A percentile compares a stretch with the other conserved stretches of the same genome.
Conservation (phyloP, 2,888 invertebrate species). For the Acleris emargana region DNA sequence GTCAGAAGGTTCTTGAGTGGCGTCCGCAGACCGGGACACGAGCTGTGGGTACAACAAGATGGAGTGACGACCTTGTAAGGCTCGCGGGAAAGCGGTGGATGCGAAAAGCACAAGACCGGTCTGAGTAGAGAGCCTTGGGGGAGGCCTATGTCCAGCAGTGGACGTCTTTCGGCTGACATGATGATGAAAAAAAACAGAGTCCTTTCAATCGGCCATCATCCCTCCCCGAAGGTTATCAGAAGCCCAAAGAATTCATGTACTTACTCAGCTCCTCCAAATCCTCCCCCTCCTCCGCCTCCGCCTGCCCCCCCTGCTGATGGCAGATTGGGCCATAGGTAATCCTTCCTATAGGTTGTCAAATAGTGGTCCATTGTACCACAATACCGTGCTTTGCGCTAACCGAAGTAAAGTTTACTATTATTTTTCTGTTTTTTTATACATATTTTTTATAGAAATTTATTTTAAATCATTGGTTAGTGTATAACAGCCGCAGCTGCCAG, state of each 20-base stretch:
- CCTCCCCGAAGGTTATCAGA: too few species aligned
- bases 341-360: constrained; percentile 85
- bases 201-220: too few species aligned
- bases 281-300: constrained; percentile 40
- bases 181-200: too few species aligned
- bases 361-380: constrained; percentile 79
- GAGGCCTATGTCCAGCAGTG: too few species aligned
- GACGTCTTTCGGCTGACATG: too few species aligned
- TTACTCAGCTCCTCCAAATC: constrained; percentile 49
- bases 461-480: constrained; percentile 10
- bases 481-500: constrained; percentile 12
- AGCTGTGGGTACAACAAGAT: too few species aligned
- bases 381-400: not conserved
- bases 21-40: too few species aligned
- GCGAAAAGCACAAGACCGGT: too few species aligned
- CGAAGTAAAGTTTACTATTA: constrained; percentile 3
- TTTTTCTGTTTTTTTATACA: constrained; percentile 41
- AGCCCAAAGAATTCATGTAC: constrained; percentile 41
- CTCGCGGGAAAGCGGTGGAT: too few species aligned
- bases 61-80: too few species aligned
- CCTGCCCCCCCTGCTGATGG: constrained; percentile 51
- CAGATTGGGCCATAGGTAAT: constrained; percentile 85
- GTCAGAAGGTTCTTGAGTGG: too few species aligned
- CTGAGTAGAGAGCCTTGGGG: too few species aligned
- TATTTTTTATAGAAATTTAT: constrained; percentile 10